A percentile compares a stretch with the other conserved stretches of the same genome.
Evolutionary conservation across 1,140 invertebrate genomes (phyloP).

Genomic region (Drosophila rhopaloa): DNA sequence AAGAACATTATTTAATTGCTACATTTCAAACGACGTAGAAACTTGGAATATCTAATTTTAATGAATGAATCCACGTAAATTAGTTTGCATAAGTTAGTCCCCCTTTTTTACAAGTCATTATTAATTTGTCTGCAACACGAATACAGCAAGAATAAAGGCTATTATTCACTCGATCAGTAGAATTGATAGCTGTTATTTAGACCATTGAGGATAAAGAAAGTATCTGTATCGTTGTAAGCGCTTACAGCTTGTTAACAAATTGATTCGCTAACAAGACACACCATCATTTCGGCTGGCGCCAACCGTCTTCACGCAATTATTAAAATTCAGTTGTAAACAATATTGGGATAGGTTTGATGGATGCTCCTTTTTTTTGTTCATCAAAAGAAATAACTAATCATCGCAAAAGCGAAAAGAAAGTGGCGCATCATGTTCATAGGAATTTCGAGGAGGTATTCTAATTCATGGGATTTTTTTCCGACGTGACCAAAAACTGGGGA

Average conservation of each 20-base stretch:
- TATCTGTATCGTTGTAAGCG: constrained; percentile 29
- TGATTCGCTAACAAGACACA: constrained; percentile 72
- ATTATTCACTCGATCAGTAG: constrained; percentile 29
- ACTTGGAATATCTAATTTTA: not conserved
- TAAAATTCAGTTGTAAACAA: constrained; percentile 51
- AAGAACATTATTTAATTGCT: no score
- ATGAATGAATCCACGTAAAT: constrained; percentile 1
- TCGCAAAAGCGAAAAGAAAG: constrained; percentile 47
- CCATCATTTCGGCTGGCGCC: constrained; percentile 59
- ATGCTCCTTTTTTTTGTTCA: constrained; percentile 30
- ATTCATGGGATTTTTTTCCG: constrained; percentile 29
- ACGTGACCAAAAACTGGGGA: constrained; percentile 26
- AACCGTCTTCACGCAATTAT: constrained; percentile 61
- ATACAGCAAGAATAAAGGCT: constrained; percentile 12
- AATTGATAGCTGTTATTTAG: constrained; percentile 21
- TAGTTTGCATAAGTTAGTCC: not conserved
- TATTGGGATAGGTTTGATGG: constrained; percentile 58
- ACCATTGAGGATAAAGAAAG: constrained; percentile 30
- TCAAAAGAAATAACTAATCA: constrained; percentile 62
- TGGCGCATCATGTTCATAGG: constrained; percentile 66
- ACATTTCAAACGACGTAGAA: not conserved
- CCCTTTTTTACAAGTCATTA: constrained; percentile 22
- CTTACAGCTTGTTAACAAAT: constrained; percentile 73
- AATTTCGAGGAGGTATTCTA: constrained; percentile 45
- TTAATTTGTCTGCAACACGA: constrained; percentile 38